Conservation (phyloP, 2,113 vertebrate genomes). For the Panthera leo region DNA sequence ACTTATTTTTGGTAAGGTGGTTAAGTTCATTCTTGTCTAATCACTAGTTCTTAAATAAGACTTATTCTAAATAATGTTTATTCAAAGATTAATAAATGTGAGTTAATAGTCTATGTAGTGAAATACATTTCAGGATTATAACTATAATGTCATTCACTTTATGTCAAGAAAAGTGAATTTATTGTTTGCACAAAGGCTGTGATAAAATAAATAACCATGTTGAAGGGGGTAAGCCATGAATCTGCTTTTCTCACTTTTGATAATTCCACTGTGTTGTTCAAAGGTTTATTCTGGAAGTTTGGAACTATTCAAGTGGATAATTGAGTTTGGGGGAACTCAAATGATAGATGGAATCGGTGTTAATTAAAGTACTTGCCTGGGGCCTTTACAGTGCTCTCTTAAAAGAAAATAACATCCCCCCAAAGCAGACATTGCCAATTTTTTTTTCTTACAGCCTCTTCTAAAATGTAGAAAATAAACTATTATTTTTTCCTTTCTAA, state of each 20-base stretch:
- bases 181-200: neutral
- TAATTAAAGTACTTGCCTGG: conserved; percentile 55
- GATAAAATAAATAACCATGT: conserved; percentile 11
- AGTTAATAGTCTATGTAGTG: neutral
- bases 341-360: conserved; percentile 13
- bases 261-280: conserved; percentile 20
- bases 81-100: neutral
- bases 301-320: conserved; percentile 58
- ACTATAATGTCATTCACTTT: neutral
- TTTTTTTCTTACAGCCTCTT: neutral
- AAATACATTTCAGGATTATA: neutral
- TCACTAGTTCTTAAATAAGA: neutral
- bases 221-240: neutral
- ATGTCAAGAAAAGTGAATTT: neutral
- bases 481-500: neutral
- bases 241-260: neutral
- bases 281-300: conserved; percentile 46
- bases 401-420: neutral
- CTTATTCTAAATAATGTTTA: neutral
- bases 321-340: conserved; percentile 34
- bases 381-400: neutral
- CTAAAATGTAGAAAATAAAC: conserved; percentile 18
- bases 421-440: neutral
- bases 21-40: conserved; percentile 11
- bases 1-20: neutral